phyloP scores from a whole-genome alignment of 1,140 invertebrate genomes.

The Globodera ellingtonae region DNA sequence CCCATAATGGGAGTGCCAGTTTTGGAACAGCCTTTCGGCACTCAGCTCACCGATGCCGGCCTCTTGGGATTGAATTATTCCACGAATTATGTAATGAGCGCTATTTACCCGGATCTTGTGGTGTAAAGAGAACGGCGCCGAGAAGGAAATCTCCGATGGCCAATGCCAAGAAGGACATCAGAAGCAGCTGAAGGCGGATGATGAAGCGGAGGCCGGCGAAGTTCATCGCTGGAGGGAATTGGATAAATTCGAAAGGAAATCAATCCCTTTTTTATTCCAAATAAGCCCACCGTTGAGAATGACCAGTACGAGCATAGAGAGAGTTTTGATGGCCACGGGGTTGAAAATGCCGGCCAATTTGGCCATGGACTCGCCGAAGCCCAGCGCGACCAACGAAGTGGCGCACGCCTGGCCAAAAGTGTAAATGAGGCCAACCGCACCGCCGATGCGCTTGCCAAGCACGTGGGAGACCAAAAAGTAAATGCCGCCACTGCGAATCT shows the following conservation, averaged over 20 bases:
- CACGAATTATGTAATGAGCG: no score
- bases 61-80: constrained; percentile 69
- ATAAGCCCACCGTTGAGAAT: constrained; percentile 72
- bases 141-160: constrained; percentile 85
- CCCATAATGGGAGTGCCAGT: constrained; percentile 79
- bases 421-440: constrained; percentile 85
- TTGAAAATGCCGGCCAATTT: constrained; percentile 76
- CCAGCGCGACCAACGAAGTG: constrained; percentile 88
- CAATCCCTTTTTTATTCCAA: no score
- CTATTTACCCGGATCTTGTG: constrained; percentile 54
- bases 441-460: constrained; percentile 85
- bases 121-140: constrained; percentile 76
- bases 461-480: constrained; percentile 92
- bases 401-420: constrained; percentile 94
- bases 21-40: constrained; percentile 77
- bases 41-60: constrained; percentile 84
- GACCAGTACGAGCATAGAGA: constrained; percentile 80
- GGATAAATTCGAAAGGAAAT: neutral
- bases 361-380: constrained; percentile 92
- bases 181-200: constrained; percentile 83
- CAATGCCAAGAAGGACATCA: constrained; percentile 79
- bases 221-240: constrained; percentile 74
- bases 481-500: constrained; percentile 79
- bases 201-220: constrained; percentile 90
- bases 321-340: constrained; percentile 74